Base-by-base conservation (phyloP, 2,797 vertebrate genomes). In the Intellagama lesueurii region DNA sequence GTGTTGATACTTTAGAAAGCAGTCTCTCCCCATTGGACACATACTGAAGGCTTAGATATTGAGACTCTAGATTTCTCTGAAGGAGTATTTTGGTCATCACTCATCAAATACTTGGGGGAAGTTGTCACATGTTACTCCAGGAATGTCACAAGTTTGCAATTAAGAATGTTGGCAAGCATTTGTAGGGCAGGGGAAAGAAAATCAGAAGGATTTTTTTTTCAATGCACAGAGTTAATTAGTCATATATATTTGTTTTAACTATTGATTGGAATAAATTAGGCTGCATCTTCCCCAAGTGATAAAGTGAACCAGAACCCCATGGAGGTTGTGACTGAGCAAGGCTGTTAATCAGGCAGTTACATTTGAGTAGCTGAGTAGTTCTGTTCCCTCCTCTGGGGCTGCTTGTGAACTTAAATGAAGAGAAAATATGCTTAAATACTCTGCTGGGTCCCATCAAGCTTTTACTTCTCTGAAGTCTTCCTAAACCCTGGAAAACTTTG, bases 1-100 rank as follows among this genome's bases (percentile, higher is more conserved):
- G 94, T 96, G 96, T 97, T 96, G 96, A 93, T 96, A 94, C 93
- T 96, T 90, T 82, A 94, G 91, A 92, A 96, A 96, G 96, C 94
- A 95, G 22, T 12, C 32, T n/a, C 17, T 40, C 14, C 40, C 35
- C 8, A 64, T 22, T 17, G 12, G 24, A 72, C 44, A 73, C 47
- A 84, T 24, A 87, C 84, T 85, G 66, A 95, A 95, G 95, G 90
- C 94, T 97, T 96, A 93, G 93, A 96, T 97, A 96, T 96, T 96
- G 95, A 95, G 92, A 95, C 94, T 88, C 94, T 93, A 90, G 93
- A 90, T 94, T 96, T 96, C 97, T 96, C 95, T 96, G 95, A 96
- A 94, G 95, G 95, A 97, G 95, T 97, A 96, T 96, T 97, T 40
- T 40, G 40, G 40, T 40, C 40, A 40, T 97, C 93, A 96, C 92